Conservation (phyloP, 2,113 vertebrate species). For the Scartelaos histophorus region DNA sequence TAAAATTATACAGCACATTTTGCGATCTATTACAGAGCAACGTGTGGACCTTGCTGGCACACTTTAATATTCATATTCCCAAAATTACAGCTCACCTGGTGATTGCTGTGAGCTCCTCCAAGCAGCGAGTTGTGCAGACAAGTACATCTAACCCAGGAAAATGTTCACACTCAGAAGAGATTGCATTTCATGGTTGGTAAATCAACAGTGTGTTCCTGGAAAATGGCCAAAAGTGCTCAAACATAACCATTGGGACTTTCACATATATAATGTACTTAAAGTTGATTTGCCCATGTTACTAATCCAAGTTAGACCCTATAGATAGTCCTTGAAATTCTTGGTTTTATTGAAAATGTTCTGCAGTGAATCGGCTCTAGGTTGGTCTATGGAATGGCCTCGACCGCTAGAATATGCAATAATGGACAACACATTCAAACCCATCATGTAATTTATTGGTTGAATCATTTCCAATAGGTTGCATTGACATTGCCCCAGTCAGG, state of each 20-base stretch:
- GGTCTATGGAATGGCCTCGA: background rate
- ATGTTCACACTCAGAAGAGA: constrained; percentile 41
- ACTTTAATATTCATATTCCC: constrained; percentile 26
- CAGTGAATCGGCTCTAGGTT: background rate
- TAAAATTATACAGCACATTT: background rate
- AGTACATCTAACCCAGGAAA: constrained; percentile 28
- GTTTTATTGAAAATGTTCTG: background rate
- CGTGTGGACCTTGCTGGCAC: background rate
- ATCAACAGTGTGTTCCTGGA: constrained; percentile 72
- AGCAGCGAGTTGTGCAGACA: constrained; percentile 41
- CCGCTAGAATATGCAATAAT: background rate
- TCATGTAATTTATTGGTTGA: too few relatives aligned
- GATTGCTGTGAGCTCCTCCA: constrained; percentile 55
- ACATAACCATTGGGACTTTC: constrained; percentile 15
- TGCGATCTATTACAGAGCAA: background rate
- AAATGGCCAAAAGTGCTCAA: constrained; percentile 42
- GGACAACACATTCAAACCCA: too few relatives aligned
- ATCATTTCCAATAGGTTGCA: too few relatives aligned
- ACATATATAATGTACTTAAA: constrained; percentile 39
- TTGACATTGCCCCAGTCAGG: too few relatives aligned
- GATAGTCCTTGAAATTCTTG: background rate
- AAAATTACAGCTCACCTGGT: constrained; percentile 53
- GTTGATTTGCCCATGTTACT: background rate
- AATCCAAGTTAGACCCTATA: background rate
- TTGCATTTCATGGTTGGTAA: constrained; percentile 69